Percentiles rank a stretch among this genome's conserved stretches.
phyloP scores from a whole-genome alignment of 2,113 vertebrate genomes.

The Laticauda laticaudata region DNA sequence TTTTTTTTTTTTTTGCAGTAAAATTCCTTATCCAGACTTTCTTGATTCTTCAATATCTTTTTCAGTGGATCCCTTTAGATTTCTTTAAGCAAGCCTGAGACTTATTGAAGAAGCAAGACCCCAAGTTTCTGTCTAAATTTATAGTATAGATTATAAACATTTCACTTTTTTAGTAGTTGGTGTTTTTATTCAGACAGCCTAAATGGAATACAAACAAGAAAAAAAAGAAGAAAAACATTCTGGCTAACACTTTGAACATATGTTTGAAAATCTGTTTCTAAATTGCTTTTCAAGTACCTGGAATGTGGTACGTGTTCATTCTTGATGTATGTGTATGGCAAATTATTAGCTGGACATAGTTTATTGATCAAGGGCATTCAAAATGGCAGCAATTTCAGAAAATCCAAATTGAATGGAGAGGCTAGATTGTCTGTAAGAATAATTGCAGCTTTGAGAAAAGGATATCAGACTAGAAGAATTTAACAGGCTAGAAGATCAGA shows the following conservation, averaged over 20 bases:
- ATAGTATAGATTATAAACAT: background rate
- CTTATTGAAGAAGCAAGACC: background rate
- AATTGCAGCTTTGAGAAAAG: background rate
- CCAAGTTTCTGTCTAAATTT: background rate
- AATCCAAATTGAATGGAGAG: background rate
- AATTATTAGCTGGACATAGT: background rate
- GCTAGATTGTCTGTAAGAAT: background rate
- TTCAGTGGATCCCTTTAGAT: background rate
- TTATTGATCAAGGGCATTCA: background rate
- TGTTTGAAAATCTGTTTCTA: constrained; percentile 8
- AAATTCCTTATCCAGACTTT: background rate
- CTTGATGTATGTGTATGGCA: background rate
- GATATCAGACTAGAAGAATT: background rate
- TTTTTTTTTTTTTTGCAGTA: background rate
- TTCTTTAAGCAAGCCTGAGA: background rate
- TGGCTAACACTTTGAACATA: background rate
- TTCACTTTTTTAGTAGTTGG: background rate
- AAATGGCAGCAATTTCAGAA: background rate
- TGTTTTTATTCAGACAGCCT: background rate
- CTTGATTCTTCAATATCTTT: background rate
- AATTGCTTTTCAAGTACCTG: background rate
- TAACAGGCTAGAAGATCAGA: background rate
- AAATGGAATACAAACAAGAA: background rate
- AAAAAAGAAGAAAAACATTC: background rate
- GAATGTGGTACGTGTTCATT: background rate